These are phyloP conservation scores for Prionailurus bengalensis DNA, from an alignment of 2,113 vertebrate species.

Conservation along the genomic window DNA sequence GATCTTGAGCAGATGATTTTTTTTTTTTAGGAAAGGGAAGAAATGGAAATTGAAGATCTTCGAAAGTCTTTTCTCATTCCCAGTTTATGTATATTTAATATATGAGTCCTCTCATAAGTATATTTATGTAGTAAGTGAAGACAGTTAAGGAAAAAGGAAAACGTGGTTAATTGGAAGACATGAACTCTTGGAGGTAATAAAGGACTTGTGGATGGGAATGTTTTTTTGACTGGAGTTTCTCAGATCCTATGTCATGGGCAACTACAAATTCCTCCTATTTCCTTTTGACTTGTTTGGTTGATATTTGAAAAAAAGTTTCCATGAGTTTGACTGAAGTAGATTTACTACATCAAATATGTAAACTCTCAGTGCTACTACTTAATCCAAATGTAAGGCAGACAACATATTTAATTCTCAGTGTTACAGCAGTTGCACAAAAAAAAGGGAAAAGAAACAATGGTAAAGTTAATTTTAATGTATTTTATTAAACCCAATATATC, in stretches of 20 bases:
- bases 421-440: background rate
- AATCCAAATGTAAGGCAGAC: constrained; percentile 25
- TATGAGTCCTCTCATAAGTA: background rate
- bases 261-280: background rate
- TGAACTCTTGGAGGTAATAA: background rate
- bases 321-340: background rate
- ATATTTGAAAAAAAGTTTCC: background rate
- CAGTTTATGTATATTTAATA: background rate
- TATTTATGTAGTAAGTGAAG: background rate
- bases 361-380: background rate
- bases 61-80: background rate
- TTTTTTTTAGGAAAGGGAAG: background rate
- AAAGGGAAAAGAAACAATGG: background rate
- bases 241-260: background rate
- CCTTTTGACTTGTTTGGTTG: background rate
- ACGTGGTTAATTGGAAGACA: background rate
- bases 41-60: background rate
- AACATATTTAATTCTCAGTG: background rate
- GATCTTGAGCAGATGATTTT: background rate
- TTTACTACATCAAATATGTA: background rate
- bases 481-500: background rate
- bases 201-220: background rate
- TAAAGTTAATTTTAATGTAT: background rate
- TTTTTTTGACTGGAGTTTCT: background rate
- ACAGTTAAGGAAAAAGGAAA: background rate